Percentiles rank a stretch among this genome's conserved stretches.
Conservation (phyloP, 2,888 invertebrate species). For the Lithophane leautieri region DNA sequence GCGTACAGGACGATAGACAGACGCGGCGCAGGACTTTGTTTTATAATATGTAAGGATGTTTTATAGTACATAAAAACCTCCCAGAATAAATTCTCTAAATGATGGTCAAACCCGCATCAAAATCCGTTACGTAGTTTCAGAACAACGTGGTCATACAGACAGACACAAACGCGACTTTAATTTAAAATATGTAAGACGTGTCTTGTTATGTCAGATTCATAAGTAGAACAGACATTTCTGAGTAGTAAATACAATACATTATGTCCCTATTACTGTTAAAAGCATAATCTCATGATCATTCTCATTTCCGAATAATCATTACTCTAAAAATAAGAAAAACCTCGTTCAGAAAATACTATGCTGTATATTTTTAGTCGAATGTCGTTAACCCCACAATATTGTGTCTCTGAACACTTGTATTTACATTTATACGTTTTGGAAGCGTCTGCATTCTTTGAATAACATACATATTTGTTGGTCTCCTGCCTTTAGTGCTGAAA, state of each 20-base stretch:
- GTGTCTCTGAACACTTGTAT: slow-evolving; percentile 47
- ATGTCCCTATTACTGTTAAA: slow-evolving; percentile 19
- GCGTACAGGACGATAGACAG: too few relatives aligned
- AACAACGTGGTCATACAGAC: background rate
- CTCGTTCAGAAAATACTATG: slow-evolving; percentile 42
- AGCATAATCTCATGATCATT: slow-evolving; percentile 34
- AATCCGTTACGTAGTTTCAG: background rate
- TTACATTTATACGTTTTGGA: slow-evolving; percentile 55
- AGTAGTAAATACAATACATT: slow-evolving; percentile 1
- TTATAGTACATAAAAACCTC: background rate
- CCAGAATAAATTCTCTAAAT: background rate
- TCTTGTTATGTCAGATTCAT: slow-evolving; percentile 3
- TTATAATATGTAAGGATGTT: too few relatives aligned
- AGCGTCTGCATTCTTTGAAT: slow-evolving; percentile 59
- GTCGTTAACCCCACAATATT: slow-evolving; percentile 61
- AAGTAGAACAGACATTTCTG: slow-evolving; percentile 6
- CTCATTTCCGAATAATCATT: slow-evolving; percentile 37
- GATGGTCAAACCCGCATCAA: background rate
- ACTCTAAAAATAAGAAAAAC: slow-evolving; percentile 51
- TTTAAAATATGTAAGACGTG: background rate
- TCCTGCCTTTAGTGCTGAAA: slow-evolving; percentile 26
- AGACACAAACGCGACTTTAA: too few relatives aligned
- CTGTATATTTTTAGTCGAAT: slow-evolving; percentile 61
- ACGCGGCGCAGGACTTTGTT: too few relatives aligned
- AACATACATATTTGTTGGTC: slow-evolving; percentile 45